phyloP scores from a whole-genome alignment of 2,113 vertebrate species.

The Propithecus coquereli region DNA sequence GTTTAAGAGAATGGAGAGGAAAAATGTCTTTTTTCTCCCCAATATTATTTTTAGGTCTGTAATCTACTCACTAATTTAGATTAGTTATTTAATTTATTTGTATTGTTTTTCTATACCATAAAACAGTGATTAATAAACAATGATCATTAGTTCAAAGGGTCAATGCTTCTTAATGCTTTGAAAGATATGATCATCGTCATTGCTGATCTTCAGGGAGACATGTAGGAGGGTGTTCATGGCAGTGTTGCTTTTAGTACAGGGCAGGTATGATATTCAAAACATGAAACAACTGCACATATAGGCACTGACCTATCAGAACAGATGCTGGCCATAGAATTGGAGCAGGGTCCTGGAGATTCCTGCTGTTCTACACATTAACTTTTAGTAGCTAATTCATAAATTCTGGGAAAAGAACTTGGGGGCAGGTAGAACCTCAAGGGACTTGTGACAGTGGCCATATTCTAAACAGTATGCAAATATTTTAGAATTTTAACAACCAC shows the following conservation, averaged over 20 bases:
- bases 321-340: neutral
- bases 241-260: neutral
- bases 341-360: neutral
- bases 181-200: neutral
- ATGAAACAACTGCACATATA: neutral
- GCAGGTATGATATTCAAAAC: neutral
- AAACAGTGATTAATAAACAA: neutral
- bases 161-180: neutral
- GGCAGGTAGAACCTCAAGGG: neutral
- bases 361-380: neutral
- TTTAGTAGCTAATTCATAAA: neutral
- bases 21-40: neutral
- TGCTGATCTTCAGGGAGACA: neutral
- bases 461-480: neutral
- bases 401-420: neutral
- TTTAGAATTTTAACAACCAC: neutral
- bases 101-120: neutral
- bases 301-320: neutral
- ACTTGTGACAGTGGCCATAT: neutral
- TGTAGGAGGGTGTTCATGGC: neutral
- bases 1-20: neutral
- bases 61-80: neutral
- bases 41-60: neutral
- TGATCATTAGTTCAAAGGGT: neutral
- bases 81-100: neutral